phyloP scores from a whole-genome alignment of 2,888 invertebrate species.

The Drosophila phalerata region DNA sequence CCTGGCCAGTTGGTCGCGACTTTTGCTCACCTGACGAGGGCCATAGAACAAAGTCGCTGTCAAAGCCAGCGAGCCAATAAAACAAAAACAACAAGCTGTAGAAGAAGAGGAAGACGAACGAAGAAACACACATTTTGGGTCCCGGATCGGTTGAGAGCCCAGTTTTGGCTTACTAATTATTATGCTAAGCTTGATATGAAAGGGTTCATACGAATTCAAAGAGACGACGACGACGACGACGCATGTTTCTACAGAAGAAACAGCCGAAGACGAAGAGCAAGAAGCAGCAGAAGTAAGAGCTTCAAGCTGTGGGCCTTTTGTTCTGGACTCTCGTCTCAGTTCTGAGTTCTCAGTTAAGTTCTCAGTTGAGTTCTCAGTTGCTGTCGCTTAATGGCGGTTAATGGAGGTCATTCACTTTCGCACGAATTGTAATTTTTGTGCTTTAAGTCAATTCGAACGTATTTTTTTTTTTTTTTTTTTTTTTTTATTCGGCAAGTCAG shows the following conservation, averaged over 20 bases:
- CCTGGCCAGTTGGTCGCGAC: slow-evolving; percentile 63
- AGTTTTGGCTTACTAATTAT: slow-evolving; percentile 77
- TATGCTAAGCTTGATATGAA: slow-evolving; percentile 72
- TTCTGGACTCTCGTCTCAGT: slow-evolving; percentile 36
- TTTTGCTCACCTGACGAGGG: slow-evolving; percentile 59
- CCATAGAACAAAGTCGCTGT: slow-evolving; percentile 41
- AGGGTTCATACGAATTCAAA: slow-evolving; percentile 70
- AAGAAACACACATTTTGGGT: slow-evolving; percentile 33
- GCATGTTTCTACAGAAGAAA: slow-evolving; percentile 41
- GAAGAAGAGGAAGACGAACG: background rate
- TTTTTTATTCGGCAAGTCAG: slow-evolving; percentile 48
- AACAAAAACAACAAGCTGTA: slow-evolving; percentile 5
- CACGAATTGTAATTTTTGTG: slow-evolving; percentile 84
- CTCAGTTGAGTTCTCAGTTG: background rate
- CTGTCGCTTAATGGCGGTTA: slow-evolving; percentile 83
- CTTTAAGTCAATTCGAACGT: slow-evolving; percentile 71
- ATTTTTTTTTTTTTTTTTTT: slow-evolving; percentile 6
- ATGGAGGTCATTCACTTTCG: slow-evolving; percentile 86
- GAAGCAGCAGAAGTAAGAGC: slow-evolving; percentile 13
- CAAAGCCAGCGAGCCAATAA: slow-evolving; percentile 56
- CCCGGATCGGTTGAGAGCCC: slow-evolving; percentile 52
- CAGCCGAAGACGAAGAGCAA: background rate
- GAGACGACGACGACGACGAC: slow-evolving; percentile 26
- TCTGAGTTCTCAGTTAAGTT: slow-evolving; percentile 16
- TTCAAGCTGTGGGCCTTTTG: slow-evolving; percentile 40